Evolutionary conservation across 1,140 invertebrate species (phyloP), one percentile per base, ranked within the genome.

Genomic region (Bombus sibiricus): DNA sequence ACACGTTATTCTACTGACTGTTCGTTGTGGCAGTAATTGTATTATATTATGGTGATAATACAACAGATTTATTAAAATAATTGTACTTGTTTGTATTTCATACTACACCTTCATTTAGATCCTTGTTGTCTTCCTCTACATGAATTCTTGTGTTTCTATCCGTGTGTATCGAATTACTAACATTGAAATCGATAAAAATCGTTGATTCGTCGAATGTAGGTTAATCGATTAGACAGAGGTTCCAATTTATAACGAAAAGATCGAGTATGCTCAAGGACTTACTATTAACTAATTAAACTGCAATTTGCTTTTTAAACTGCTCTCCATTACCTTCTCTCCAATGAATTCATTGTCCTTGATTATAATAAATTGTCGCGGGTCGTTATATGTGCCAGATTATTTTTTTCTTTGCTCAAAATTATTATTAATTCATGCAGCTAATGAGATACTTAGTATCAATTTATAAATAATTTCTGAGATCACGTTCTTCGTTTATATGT

Each of bases 31-130:
- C 75, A 85, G 74, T 91, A 81, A 85, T 83, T 81, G 75, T 86
- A 89, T 81, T 89, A 89, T 84, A 89, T 87, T 83, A 91, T 34
- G 76, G n/a, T 85, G 62, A 91, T 89, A 91, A 91, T 87, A 86
- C 68, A 89, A 12, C 57, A 62, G 57, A 87, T 86, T 76, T 89
- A 82, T 82, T 71, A 77, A 83, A 86, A 75, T 53, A 62, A n/a
- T 47, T 41, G 47, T 3, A 25, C 10, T 22, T 15, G 32, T 6
- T 34, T 72, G 6, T 80, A 22, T 72, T 57, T 43, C 22, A 22
- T 32, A 3, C 6, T 12, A 25, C 10, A n/a, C 74, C 34, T 41
- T 77, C 25, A 2, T n/a, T 6, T 22, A 39, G 1, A 62, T 64
- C 53, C 43, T 22, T 34, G 4, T 34, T 2, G 12, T 22, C 12